Base-by-base conservation (phyloP, 1,140 invertebrate species). In the Araneus ventricosus region DNA sequence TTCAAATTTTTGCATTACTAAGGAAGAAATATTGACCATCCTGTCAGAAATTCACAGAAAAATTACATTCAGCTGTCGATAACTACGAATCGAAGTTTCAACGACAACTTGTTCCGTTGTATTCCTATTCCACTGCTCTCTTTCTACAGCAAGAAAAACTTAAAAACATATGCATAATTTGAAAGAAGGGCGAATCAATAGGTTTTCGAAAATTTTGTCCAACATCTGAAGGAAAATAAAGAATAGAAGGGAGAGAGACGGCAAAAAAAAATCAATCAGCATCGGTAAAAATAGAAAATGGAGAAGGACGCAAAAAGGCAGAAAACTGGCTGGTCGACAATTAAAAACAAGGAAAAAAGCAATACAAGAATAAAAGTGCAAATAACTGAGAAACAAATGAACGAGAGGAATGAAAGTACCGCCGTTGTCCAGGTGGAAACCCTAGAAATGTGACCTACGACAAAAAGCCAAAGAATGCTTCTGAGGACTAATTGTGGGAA, bases 211-310 rank as follows among this genome's bases (percentile, higher is more conserved):
- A 84, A 91, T 84, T 34, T 91, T 59, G 89, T 85, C 79, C 63
- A 85, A 90, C 88, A 80, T 79, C 45, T 17, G 17, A 39, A 7
- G 30, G 37, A 14, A 52, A 52, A 34, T 30, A 10, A 34, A 34
- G 20, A 22, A 22, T 27, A 27, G 4, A 14, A 30, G 22, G 61
- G 59, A 90, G 27, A 90, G 27, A 89, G 75, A 82, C 24, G 45
- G 45, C 37, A n/a, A 52, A 52, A 84, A 90, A 91, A 91, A 84
- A 84, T 84, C 79, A 91, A 91, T 91, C 89, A 91, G 79, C 89
- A 37, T 91, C 24, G 79, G 89, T 63, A 45, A 84, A 67, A n/a
- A 24, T 57, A 61, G 59, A 91, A 84, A 41, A 91, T 84, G 52
- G 67, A 45, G 27, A 37, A 59, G 24, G 24, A 63, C 41, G 22